These are phyloP conservation scores for Euwallacea fornicatus DNA, from an alignment of 1,140 invertebrate species.

Conservation along the genomic window DNA sequence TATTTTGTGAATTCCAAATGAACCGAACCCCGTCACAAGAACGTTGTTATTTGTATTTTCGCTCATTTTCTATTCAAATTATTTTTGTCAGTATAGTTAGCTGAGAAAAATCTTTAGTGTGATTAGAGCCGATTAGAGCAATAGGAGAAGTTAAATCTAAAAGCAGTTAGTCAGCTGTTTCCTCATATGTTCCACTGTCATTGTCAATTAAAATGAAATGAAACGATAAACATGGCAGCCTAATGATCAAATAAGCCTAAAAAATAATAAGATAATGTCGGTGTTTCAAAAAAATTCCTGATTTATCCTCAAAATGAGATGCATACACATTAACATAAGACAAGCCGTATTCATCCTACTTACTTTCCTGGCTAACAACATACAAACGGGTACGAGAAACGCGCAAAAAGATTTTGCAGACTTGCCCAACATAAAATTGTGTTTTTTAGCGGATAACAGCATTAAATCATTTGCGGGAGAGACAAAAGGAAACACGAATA, in stretches of 20 bases:
- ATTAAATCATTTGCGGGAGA: conserved; percentile 22
- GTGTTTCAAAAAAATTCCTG: background rate
- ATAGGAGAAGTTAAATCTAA: too few species aligned
- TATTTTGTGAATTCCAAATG: conserved; percentile 65
- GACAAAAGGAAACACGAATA: conserved; percentile 33
- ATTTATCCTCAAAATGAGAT: conserved; percentile 48
- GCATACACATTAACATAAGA: conserved; percentile 56
- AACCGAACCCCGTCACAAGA: conserved; percentile 74
- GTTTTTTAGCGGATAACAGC: conserved; percentile 46
- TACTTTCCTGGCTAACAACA: conserved; percentile 53
- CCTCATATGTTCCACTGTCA: too few species aligned
- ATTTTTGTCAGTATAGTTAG: too few species aligned
- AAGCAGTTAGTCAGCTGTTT: too few species aligned
- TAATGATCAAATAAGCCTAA: too few species aligned
- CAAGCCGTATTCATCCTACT: conserved; percentile 54
- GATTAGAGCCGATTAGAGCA: too few species aligned
- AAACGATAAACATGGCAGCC: too few species aligned
- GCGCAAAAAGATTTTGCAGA: conserved; percentile 23
- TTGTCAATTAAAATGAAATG: too few species aligned
- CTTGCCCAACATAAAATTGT: conserved; percentile 12
- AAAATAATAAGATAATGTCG: background rate
- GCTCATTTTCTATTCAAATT: conserved; percentile 4
- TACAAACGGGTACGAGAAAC: conserved; percentile 53
- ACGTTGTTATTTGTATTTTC: conserved; percentile 37
- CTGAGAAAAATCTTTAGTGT: too few species aligned